Conservation (phyloP, 2,113 vertebrate genomes). For the Nothoprocta perdicaria region DNA sequence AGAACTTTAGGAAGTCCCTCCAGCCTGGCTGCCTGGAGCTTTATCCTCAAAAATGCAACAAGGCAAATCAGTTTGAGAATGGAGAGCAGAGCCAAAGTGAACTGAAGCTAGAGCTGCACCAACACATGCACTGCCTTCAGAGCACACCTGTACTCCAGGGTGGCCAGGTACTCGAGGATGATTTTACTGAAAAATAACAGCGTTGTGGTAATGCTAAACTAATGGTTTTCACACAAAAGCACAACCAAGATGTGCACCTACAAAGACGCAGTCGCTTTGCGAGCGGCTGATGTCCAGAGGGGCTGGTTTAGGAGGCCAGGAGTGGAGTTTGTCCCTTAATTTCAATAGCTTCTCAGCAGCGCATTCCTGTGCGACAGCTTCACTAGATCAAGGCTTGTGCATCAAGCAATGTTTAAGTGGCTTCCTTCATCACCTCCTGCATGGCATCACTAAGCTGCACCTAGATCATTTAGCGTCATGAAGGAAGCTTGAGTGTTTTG, state of each 20-base stretch:
- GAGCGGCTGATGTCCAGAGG: not conserved
- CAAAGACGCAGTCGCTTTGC: not conserved
- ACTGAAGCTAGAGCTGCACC: not conserved
- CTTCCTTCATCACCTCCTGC: not conserved
- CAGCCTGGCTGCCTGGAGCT: not conserved
- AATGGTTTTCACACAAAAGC: not conserved
- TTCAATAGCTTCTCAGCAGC: not conserved
- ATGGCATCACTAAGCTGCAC: not conserved
- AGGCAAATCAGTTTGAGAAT: not conserved
- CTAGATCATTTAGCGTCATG: not conserved
- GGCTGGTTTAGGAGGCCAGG: not conserved
- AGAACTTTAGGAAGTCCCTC: not conserved
- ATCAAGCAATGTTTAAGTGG: not conserved
- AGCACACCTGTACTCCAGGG: slow-evolving; percentile 12
- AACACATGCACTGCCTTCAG: not conserved
- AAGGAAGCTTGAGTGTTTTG: not conserved
- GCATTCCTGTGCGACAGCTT: not conserved
- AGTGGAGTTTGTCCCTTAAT: not conserved
- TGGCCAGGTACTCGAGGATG: slow-evolving; percentile 32
- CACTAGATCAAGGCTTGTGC: not conserved
- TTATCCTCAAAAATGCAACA: not conserved
- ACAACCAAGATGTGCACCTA: not conserved
- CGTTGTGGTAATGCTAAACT: not conserved
- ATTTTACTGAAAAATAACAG: slow-evolving; percentile 37
- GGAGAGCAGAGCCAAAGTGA: rapidly evolving